Conservation (phyloP, 2,113 vertebrate species). For the Gobio gobio region DNA sequence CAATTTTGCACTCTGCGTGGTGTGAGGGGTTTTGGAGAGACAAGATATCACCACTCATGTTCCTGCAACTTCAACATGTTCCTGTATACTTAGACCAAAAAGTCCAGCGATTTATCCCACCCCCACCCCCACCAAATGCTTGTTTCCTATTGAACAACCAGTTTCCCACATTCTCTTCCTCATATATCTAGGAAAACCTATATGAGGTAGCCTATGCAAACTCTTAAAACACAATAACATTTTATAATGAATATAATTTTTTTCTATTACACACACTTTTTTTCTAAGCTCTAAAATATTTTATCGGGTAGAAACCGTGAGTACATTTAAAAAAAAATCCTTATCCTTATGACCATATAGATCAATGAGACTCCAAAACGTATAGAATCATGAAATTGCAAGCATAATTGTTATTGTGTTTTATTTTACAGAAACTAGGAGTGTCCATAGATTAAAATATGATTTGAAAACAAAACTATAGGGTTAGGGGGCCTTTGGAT, state of each 20-base stretch:
- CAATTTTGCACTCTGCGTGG: neutral
- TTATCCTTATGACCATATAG: neutral
- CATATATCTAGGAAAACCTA: neutral
- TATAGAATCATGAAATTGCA: too few species aligned
- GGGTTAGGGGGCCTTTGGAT: neutral
- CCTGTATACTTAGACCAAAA: neutral
- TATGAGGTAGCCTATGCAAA: neutral
- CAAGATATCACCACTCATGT: neutral
- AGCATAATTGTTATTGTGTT: too few species aligned
- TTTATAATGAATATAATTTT: neutral
- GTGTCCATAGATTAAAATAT: neutral
- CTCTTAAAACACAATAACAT: too few species aligned
- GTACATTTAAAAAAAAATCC: neutral
- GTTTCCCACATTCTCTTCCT: neutral
- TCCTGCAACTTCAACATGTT: neutral
- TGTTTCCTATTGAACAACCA: neutral
- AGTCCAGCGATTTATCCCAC: neutral
- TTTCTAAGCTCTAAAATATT: neutral
- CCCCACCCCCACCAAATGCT: neutral
- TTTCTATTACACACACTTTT: too few species aligned
- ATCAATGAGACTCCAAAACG: too few species aligned
- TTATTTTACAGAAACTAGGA: too few species aligned
- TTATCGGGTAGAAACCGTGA: neutral
- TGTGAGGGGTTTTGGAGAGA: neutral
- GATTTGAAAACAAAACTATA: neutral